Conservation (phyloP, 2,797 vertebrate species). For the Florisuga fusca region DNA sequence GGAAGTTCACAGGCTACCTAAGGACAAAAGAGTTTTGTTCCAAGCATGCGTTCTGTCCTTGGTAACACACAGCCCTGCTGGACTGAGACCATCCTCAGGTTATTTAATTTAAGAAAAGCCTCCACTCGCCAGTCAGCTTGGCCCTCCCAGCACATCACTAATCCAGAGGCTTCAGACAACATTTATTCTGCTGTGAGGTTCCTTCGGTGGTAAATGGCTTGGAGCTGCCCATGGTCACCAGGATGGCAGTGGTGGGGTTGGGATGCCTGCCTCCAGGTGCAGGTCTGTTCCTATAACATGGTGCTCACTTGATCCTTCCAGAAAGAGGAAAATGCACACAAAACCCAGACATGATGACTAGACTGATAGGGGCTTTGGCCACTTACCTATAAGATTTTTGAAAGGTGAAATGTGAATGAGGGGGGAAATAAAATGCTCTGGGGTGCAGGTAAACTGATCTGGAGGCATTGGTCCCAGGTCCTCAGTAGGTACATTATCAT, state of each 20-base stretch:
- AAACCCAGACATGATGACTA: neutral
- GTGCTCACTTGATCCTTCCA: neutral
- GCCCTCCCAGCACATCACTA: neutral
- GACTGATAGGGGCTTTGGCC: neutral
- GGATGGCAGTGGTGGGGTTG: accelerated
- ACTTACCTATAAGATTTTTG: neutral
- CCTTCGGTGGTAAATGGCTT: neutral
- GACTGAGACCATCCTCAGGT: slow-evolving; percentile 2
- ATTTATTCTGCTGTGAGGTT: accelerated
- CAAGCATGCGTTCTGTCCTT: neutral
- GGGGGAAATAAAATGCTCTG: neutral
- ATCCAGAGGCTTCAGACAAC: neutral
- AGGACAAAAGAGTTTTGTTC: slow-evolving; percentile 1
- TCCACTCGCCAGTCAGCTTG: neutral
- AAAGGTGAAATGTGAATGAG: neutral
- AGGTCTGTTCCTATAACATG: accelerated
- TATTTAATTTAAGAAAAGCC: neutral
- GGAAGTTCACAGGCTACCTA: slow-evolving; percentile 18
- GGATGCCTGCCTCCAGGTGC: accelerated
- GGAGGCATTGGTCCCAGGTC: neutral
- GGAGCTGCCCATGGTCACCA: neutral
- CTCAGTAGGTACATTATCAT: neutral
- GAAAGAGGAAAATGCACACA: neutral
- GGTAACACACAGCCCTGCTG: neutral
- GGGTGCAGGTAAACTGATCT: neutral